Base-by-base conservation (phyloP, 2,888 invertebrate species). In the Stictocephala bisonia region DNA sequence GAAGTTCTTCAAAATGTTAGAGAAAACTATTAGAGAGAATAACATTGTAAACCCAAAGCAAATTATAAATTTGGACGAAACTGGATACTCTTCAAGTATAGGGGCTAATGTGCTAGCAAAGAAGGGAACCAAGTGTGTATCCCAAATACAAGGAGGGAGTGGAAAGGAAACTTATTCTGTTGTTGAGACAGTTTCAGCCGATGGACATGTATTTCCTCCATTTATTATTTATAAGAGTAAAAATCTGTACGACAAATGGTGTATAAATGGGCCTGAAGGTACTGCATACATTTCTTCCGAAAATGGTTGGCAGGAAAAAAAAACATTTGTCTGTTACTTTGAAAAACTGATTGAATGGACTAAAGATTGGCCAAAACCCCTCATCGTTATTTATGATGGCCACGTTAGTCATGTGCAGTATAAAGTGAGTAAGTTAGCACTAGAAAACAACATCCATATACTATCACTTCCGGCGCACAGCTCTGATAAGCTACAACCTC, bases 301-400 rank as follows among this genome's bases (percentile, higher is more conserved):
- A 11, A 64, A 64, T 64, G 64, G 64, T 1, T 64, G 64, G 35
- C 64, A 64, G 22, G 40, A 64, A n/a, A 64, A 64, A 40, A 64
- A 18, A 35, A 64, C 64, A 1, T 64, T 64, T 20, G 24, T 22
- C 20, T 51, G 24, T 24, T 51, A n/a, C 13, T 51, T 51, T 20
- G 22, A 20, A 20, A 24, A 51, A 24, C n/a, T 51, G n/a, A 20
- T 51, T 2, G 26, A 51, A 13, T 51, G 51, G 26, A 51, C 26
- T 7, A 26, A 51, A 26, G 3, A 51, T 3, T 51, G 51, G 24
- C 51, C 22, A 13, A 51, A 51, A 51, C 51, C 26, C 15, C 31
- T 64, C 2, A 24, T 64, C 24, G 20, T 64, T 9, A 20, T 64
- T 7, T 31, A 40, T 40, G 64, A 64, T 40, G 64, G 35, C 11